These are phyloP conservation scores for Triplophysa yarkandensis DNA, from an alignment of 2,797 vertebrate species.

Conservation along the genomic window DNA sequence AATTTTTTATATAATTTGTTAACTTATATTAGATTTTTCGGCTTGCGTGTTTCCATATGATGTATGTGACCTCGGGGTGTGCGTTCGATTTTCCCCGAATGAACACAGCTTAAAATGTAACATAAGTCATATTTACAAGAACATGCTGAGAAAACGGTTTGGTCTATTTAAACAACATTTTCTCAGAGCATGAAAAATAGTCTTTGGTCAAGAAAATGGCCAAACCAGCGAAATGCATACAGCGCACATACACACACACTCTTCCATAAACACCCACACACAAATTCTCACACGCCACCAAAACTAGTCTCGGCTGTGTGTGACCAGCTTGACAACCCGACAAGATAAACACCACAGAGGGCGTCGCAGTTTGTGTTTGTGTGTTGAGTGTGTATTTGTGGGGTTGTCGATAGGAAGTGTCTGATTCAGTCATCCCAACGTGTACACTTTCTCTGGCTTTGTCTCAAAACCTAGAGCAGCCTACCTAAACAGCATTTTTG, in stretches of 20 bases:
- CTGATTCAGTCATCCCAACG: conserved; percentile 39
- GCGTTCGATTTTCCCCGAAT: background rate
- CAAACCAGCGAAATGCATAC: conserved; percentile 37
- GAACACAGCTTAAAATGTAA: conserved; percentile 23
- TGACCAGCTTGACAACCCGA: conserved; percentile 38
- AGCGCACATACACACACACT: conserved; percentile 16
- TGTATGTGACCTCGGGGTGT: background rate
- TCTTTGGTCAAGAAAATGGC: conserved; percentile 36
- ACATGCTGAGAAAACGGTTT: conserved; percentile 36
- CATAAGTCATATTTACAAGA: conserved; percentile 11
- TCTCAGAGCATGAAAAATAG: conserved; percentile 29
- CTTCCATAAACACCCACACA: conserved; percentile 42
- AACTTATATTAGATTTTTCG: background rate
- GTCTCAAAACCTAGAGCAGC: background rate
- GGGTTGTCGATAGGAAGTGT: conserved; percentile 36
- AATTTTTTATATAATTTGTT: conserved; percentile 1
- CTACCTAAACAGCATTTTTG: conserved; percentile 2
- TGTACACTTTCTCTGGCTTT: conserved; percentile 11
- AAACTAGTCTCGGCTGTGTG: conserved; percentile 23
- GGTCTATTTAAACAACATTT: conserved; percentile 34
- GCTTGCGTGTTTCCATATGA: background rate
- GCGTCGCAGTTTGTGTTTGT: conserved; percentile 27
- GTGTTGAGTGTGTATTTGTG: conserved; percentile 48
- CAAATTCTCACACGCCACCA: conserved; percentile 33
- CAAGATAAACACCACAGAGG: conserved; percentile 44